Evolutionary conservation across 2,113 vertebrate genomes (phyloP), one percentile per base, ranked within the genome.

Genomic region (Oophaga pumilio): DNA sequence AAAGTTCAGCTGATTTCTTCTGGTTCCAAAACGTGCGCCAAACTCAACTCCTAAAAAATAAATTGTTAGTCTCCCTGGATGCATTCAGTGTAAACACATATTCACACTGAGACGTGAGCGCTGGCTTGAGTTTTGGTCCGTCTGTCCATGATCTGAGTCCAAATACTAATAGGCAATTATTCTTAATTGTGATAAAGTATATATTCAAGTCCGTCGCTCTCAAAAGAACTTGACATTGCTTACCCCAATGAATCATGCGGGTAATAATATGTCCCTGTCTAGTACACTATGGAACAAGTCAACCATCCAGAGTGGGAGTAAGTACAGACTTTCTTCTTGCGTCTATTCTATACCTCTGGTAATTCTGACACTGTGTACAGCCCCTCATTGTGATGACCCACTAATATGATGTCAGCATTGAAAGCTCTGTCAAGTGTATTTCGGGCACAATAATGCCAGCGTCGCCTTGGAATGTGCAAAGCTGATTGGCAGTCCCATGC

Each of bases 401-500:
- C 80, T 28, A 52, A 9, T 60, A 50, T 82, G 22, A 79, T 76
- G 83, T 85, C 83, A 85, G 26, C 68, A 74, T 43, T n/a, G 22
- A 82, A 73, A 62, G 62, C 22, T 57, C 53, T 82, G 69, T 53
- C 66, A 73, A 62, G 28, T 82, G 60, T 62, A 74, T 74, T 82
- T 82, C 11, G 24, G 78, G 28, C 73, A 71, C 66, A 82, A 81
- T 81, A 81, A 53, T n/a, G 26, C 50, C 43, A 79, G 52, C 53
- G 71, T 60, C 14, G 43, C 78, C 60, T n/a, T 53, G 68, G 68
- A 76, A 82, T 82, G 79, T 82, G 43, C 76, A 83, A 68, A n/a
- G 69, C 80, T 83, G 86, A 88, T 62, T 83, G 80, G 79, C 79
- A 87, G 78, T 26, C 76, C 57, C 22, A 24, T 60, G 33, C 57